phyloP scores from a whole-genome alignment of 2,797 vertebrate species.

The Coluber constrictor region DNA sequence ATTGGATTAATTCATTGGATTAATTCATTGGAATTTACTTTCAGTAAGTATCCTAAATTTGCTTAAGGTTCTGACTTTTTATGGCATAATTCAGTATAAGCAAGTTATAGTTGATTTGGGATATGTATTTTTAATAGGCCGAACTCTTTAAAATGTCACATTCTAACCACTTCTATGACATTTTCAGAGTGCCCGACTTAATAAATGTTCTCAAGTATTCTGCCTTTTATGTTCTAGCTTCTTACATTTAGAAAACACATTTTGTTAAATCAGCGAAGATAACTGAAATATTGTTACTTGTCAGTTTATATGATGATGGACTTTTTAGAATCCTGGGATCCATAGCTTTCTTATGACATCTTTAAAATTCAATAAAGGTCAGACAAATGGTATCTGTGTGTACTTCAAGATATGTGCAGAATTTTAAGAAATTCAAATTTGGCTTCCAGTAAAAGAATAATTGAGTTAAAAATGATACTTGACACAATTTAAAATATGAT shows the following conservation, averaged over 20 bases:
- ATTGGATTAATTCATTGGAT: not conserved
- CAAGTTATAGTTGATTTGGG: not conserved
- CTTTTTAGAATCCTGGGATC: conserved; percentile 20
- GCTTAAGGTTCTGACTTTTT: not conserved
- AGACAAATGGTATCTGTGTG: conserved; percentile 16
- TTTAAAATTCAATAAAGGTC: not conserved
- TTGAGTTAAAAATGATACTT: not conserved
- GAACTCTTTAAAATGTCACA: conserved; percentile 24
- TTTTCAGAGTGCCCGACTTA: conserved; percentile 34
- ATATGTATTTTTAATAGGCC: conserved; percentile 26
- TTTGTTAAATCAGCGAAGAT: not conserved
- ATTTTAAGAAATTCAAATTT: not conserved
- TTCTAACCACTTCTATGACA: conserved; percentile 22
- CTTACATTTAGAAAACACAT: not conserved
- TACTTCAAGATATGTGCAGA: conserved; percentile 5
- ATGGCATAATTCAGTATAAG: not conserved
- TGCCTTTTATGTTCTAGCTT: not conserved
- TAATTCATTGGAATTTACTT: not conserved
- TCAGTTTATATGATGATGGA: conserved; percentile 26
- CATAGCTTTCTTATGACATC: conserved; percentile 14
- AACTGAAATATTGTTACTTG: not conserved
- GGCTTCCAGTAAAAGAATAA: not conserved
- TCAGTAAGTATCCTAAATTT: not conserved
- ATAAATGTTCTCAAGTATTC: conserved; percentile 41
- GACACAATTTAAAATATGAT: not conserved